Conservation (phyloP, 2,888 invertebrate species). For the Caenorhabditis sp. region DNA sequence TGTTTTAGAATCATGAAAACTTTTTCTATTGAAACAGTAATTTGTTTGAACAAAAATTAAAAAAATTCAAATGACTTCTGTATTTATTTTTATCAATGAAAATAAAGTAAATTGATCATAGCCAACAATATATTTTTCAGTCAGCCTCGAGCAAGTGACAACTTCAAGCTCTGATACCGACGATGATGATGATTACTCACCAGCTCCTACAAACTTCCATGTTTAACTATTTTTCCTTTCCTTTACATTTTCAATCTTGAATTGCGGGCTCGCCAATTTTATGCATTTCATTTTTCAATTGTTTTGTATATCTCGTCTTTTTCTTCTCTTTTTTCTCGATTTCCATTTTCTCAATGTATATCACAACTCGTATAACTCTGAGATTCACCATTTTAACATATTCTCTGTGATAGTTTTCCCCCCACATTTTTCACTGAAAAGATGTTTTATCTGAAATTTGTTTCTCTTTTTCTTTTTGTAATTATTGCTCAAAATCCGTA, state of each 20-base stretch:
- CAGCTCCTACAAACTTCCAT: slow-evolving; percentile 26
- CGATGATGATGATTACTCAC: slow-evolving; percentile 25
- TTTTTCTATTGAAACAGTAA: no score
- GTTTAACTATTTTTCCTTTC: slow-evolving; percentile 17
- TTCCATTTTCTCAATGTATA: slow-evolving; percentile 1
- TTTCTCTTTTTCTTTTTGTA: neutral
- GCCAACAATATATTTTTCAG: no score
- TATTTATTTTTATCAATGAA: no score
- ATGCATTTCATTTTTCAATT: slow-evolving; percentile 22
- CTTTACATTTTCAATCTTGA: slow-evolving; percentile 1
- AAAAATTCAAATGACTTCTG: no score
- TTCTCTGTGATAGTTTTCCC: neutral
- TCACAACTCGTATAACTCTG: no score
- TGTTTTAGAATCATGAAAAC: no score
- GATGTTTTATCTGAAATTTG: neutral
- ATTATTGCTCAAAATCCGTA: neutral
- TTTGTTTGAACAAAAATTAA: no score
- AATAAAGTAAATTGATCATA: no score
- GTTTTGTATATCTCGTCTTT: slow-evolving; percentile 18
- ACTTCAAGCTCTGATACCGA: no score
- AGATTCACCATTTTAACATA: no score
- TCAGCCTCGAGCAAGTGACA: no score
- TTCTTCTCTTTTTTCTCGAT: slow-evolving; percentile 5
- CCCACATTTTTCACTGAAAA: no score
- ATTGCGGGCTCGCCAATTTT: neutral